Conservation (phyloP, 2,113 vertebrate genomes). For the Eurystomus gularis region DNA sequence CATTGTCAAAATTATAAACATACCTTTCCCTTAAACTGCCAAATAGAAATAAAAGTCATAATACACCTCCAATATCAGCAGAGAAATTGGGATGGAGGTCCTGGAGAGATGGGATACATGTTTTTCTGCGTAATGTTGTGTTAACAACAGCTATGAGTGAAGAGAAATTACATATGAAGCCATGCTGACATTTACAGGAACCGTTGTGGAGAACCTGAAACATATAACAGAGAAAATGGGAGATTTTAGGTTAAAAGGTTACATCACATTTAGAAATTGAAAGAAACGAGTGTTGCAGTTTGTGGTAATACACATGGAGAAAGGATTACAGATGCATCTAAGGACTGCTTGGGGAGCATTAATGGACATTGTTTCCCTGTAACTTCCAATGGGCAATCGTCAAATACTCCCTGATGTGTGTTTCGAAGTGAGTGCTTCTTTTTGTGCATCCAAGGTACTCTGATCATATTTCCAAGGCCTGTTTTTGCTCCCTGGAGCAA, state of each 20-base stretch:
- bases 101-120: not conserved
- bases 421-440: not conserved
- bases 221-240: not conserved
- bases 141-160: not conserved
- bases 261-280: not conserved
- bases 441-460: not conserved
- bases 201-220: not conserved
- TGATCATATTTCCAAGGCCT: not conserved
- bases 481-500: not conserved
- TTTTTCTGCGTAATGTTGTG: not conserved
- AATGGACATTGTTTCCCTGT: not conserved
- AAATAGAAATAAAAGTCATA: not conserved
- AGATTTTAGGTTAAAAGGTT: not conserved
- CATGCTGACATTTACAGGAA: not conserved
- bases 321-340: not conserved
- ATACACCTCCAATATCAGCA: not conserved
- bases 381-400: not conserved
- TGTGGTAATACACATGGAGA: not conserved
- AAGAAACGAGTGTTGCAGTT: not conserved
- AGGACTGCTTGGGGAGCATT: not conserved
- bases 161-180: not conserved
- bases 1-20: constrained; percentile 32
- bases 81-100: not conserved
- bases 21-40: not conserved
- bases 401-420: not conserved